phyloP scores from a whole-genome alignment of 2,888 invertebrate genomes.

The Leptopilina drosophilae region DNA sequence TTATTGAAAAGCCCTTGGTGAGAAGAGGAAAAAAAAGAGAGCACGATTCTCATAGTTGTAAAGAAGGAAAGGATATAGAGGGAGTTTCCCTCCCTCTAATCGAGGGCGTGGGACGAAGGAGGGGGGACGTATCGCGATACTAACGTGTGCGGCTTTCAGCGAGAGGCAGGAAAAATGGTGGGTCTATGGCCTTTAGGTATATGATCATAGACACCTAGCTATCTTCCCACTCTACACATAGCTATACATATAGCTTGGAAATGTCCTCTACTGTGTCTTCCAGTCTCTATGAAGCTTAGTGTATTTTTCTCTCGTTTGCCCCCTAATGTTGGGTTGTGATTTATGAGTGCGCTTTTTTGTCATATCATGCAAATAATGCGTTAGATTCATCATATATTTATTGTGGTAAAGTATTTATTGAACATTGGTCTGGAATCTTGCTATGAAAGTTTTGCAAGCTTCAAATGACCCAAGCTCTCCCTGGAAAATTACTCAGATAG shows the following conservation, averaged over 20 bases:
- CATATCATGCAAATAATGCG: constrained; percentile 61
- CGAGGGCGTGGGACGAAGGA: background rate
- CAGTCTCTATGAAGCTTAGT: constrained; percentile 45
- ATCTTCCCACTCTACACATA: constrained; percentile 59
- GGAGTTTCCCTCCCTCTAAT: background rate
- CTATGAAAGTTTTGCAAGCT: no score
- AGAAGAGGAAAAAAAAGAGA: constrained; percentile 42
- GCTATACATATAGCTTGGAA: constrained; percentile 63
- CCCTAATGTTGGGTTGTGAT: constrained; percentile 43
- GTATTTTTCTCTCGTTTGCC: constrained; percentile 51
- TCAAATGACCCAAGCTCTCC: no score
- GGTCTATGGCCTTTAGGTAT: constrained; percentile 43
- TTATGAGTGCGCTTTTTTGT: constrained; percentile 53
- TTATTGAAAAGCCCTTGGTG: constrained; percentile 44
- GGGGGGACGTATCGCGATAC: constrained; percentile 42
- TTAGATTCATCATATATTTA: constrained; percentile 62
- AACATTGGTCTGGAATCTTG: no score
- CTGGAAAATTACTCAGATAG: no score
- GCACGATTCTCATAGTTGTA: constrained; percentile 33
- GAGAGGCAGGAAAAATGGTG: constrained; percentile 49
- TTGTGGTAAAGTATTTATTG: no score
- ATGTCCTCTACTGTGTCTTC: constrained; percentile 56
- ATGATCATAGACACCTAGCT: constrained; percentile 45
- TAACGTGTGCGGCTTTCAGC: constrained; percentile 46
- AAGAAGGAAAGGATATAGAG: constrained; percentile 37